A percentile compares a stretch with the other conserved stretches of the same genome.
phyloP scores from a whole-genome alignment of 2,113 vertebrate genomes.

The Oncorhynchus masou region DNA sequence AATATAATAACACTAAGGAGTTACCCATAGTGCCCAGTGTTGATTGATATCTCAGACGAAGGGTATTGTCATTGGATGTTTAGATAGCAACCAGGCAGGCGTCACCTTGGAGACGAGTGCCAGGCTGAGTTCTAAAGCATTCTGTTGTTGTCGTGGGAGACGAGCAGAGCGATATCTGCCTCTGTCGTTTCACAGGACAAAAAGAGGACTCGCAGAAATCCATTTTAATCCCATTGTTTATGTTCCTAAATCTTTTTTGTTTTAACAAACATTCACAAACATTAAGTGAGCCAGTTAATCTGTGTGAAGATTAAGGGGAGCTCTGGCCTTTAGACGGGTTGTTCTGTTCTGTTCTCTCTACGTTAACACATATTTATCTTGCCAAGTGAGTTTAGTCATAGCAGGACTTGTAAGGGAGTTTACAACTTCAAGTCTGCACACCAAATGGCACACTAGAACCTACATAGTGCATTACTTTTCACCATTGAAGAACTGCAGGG shows the following conservation, averaged over 20 bases:
- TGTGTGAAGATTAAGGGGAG: conserved; percentile 30
- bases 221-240: conserved; percentile 36
- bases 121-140: neutral
- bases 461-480: too few species aligned
- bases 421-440: conserved; percentile 54
- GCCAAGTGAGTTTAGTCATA: conserved; percentile 65
- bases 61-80: neutral
- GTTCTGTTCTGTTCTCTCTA: conserved; percentile 26
- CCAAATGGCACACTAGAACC: too few species aligned
- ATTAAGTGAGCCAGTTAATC: conserved; percentile 61
- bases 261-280: conserved; percentile 40
- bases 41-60: neutral
- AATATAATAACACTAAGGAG: neutral
- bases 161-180: neutral
- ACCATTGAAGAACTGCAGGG: too few species aligned
- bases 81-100: neutral
- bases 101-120: neutral
- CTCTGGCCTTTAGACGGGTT: conserved; percentile 59
- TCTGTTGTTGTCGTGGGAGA: neutral
- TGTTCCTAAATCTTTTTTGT: conserved; percentile 52
- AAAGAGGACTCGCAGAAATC: conserved; percentile 9
- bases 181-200: neutral
- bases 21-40: neutral
- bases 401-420: conserved; percentile 69
- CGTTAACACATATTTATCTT: conserved; percentile 72